A percentile compares a stretch with the other conserved stretches of the same genome.
Conservation (phyloP, 2,113 vertebrate species). For the Gymnogyps californianus region DNA sequence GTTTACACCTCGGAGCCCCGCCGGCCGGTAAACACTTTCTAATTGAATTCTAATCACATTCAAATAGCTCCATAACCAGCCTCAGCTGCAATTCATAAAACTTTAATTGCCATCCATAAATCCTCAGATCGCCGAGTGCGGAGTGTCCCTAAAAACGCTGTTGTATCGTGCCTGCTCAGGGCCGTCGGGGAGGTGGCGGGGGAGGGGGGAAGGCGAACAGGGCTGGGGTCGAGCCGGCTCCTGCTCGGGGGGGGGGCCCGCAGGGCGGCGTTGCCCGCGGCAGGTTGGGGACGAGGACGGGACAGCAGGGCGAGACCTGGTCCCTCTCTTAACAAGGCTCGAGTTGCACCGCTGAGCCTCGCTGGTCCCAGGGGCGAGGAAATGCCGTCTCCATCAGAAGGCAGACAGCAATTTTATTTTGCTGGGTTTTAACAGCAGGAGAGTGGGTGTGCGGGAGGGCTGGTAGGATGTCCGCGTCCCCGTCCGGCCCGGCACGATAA, state of each 20-base stretch:
- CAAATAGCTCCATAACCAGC: constrained; percentile 88
- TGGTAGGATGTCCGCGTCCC: background rate
- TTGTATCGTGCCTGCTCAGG: background rate
- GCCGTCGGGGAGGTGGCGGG: background rate
- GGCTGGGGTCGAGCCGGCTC: background rate
- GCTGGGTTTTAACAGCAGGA: background rate
- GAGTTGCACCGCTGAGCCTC: background rate
- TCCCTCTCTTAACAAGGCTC: background rate
- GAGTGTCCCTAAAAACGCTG: constrained; percentile 56
- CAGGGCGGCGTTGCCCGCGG: background rate
- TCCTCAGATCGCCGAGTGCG: constrained; percentile 66
- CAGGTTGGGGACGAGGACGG: background rate
- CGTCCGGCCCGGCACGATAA: background rate
- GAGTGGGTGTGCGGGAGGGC: background rate
- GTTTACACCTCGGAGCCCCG: constrained; percentile 87
- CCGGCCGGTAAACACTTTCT: constrained; percentile 95
- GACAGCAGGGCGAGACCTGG: background rate
- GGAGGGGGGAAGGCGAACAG: background rate
- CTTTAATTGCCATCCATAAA: constrained; percentile 89
- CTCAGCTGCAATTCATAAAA: constrained; percentile 89
- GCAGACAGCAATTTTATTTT: background rate
- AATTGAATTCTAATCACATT: constrained; percentile 99
- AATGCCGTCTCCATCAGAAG: background rate
- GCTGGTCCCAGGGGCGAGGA: background rate
- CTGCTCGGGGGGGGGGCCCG: background rate